Evolutionary conservation across 53 echinoderm and acorn worm genomes (phyloP).

Genomic region (Mesocentrotus franciscanus): DNA sequence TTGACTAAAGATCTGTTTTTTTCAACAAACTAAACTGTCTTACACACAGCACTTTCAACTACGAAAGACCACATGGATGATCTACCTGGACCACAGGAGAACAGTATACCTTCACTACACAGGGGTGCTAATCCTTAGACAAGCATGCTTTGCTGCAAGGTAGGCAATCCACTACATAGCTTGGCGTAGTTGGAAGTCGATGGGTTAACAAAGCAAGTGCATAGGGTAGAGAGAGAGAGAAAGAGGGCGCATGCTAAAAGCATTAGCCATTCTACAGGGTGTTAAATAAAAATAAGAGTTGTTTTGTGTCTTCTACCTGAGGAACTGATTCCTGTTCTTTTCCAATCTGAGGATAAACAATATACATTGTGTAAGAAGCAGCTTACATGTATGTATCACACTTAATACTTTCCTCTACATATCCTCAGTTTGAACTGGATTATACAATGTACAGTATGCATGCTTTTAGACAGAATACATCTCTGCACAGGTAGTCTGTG

Average conservation of each 20-base stretch:
- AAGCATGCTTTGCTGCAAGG: slow-evolving; percentile 35
- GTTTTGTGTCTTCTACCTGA: slow-evolving; percentile 44
- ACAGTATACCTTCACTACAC: slow-evolving; percentile 8
- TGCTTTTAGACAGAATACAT: background rate
- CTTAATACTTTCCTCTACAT: background rate
- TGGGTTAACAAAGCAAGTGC: background rate
- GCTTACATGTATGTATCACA: slow-evolving; percentile 20
- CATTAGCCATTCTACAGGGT: slow-evolving; percentile 50
- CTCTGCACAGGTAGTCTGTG: background rate
- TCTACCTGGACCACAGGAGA: background rate
- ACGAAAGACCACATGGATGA: background rate
- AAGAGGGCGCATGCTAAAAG: slow-evolving; percentile 38
- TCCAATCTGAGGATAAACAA: slow-evolving; percentile 59
- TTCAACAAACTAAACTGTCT: background rate
- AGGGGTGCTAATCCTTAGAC: background rate
- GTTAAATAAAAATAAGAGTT: slow-evolving; percentile 1
- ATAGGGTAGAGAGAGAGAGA: background rate
- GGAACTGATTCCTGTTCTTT: slow-evolving; percentile 48
- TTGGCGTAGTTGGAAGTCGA: background rate
- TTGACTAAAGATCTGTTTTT: background rate
- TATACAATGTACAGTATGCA: background rate
- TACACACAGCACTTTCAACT: background rate
- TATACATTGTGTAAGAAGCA: slow-evolving; percentile 43
- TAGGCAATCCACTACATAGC: slow-evolving; percentile 32
- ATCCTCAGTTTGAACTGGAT: background rate